These are phyloP conservation scores for Mesochorus sp. DNA, from an alignment of 2,888 invertebrate species.

Conservation along the genomic window DNA sequence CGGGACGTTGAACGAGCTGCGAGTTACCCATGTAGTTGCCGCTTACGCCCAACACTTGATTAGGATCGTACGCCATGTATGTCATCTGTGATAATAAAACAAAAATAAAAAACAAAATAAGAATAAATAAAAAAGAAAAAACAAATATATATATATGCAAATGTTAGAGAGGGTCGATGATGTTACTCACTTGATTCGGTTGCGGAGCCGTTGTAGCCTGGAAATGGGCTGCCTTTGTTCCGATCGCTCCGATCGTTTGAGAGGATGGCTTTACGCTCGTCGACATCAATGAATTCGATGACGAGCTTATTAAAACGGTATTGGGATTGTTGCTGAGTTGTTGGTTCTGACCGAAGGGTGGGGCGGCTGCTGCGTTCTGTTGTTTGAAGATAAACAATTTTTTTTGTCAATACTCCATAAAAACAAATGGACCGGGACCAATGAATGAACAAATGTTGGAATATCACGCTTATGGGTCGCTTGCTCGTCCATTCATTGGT, in stretches of 20 bases:
- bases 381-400: too few relatives aligned
- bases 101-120: not conserved
- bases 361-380: conserved; percentile 82
- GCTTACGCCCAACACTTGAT: conserved; percentile 83
- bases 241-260: conserved; percentile 93
- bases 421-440: too few relatives aligned
- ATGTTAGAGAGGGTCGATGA: not conserved
- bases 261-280: conserved; percentile 92
- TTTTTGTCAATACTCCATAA: too few relatives aligned
- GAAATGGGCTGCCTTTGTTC: conserved; percentile 85
- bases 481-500: not conserved
- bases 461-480: too few relatives aligned
- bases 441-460: too few relatives aligned
- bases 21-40: conserved; percentile 86
- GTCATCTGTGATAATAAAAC: conserved; percentile 80
- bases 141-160: not conserved
- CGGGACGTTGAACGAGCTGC: conserved; percentile 86
- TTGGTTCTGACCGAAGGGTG: conserved; percentile 91
- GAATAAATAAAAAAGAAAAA: not conserved
- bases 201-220: conserved; percentile 84
- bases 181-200: conserved; percentile 81
- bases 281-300: conserved; percentile 94
- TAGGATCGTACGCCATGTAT: conserved; percentile 85
- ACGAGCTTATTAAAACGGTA: conserved; percentile 93
- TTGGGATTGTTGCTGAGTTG: conserved; percentile 92